These are phyloP conservation scores for Olivierus martensii DNA, from an alignment of 1,140 invertebrate genomes.

Conservation along the genomic window DNA sequence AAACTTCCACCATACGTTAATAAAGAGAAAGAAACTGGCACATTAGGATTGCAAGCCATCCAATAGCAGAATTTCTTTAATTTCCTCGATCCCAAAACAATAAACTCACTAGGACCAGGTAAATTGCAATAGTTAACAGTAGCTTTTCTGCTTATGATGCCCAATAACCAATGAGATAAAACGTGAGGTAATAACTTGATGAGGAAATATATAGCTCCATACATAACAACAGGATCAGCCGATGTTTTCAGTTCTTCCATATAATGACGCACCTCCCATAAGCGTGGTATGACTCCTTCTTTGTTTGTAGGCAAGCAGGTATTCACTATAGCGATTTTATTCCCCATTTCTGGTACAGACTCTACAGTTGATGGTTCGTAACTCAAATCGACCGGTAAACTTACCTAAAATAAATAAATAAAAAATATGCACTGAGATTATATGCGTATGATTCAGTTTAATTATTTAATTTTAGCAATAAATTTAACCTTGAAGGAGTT, in stretches of 20 bases:
- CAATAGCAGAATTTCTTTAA: conserved; percentile 36
- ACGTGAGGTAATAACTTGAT: conserved; percentile 25
- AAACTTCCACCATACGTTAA: conserved; percentile 40
- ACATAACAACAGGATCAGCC: conserved; percentile 38
- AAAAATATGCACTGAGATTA: conserved; percentile 22
- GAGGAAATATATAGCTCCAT: conserved; percentile 33
- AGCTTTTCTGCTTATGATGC: conserved; percentile 22
- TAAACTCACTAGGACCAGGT: conserved; percentile 34
- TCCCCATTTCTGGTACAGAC: conserved; percentile 27
- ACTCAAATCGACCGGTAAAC: conserved; percentile 36
- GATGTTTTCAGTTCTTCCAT: conserved; percentile 38
- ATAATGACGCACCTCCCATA: conserved; percentile 39
- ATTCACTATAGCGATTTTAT: conserved; percentile 32
- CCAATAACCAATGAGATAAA: conserved; percentile 22
- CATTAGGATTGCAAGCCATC: conserved; percentile 32
- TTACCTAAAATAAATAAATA: conserved; percentile 22
- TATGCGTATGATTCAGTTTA: too few relatives aligned
- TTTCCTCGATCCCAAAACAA: conserved; percentile 30
- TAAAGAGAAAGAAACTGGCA: conserved; percentile 37
- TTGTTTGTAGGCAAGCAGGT: conserved; percentile 36
- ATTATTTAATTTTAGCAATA: too few relatives aligned
- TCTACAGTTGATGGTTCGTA: conserved; percentile 24
- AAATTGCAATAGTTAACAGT: conserved; percentile 35
- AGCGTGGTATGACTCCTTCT: conserved; percentile 43
- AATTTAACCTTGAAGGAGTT: too few relatives aligned